phyloP scores from a whole-genome alignment of 2,113 vertebrate genomes.

The Lipotes vexillifer region DNA sequence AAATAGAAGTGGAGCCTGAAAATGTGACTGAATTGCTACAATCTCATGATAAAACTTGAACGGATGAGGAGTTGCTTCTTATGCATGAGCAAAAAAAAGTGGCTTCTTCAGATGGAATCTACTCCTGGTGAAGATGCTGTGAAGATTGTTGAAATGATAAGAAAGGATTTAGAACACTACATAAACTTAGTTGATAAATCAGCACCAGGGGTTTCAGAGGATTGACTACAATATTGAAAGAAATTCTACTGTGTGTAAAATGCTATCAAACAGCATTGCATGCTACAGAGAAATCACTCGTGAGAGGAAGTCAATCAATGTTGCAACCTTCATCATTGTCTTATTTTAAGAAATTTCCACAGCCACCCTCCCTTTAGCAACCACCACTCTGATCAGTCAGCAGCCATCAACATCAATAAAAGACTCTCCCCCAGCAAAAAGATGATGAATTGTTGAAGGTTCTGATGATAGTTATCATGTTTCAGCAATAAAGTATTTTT shows the following conservation, averaged over 20 bases:
- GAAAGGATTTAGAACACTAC: neutral
- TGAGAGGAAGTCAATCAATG: neutral
- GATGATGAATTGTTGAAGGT: neutral
- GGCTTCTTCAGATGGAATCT: no score
- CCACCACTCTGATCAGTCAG: neutral
- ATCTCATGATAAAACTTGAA: no score
- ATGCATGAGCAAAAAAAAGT: no score
- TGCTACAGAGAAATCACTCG: neutral
- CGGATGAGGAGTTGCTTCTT: no score
- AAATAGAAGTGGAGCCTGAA: no score
- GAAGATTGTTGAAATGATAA: no score
- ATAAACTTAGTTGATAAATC: neutral
- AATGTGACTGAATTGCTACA: no score
- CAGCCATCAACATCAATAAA: neutral
- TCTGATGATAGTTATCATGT: neutral
- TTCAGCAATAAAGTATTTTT: neutral
- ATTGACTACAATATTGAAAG: neutral
- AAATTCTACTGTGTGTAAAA: neutral
- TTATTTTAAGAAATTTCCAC: neutral
- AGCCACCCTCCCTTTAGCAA: neutral
- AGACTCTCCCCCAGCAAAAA: neutral
- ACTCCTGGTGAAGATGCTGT: no score
- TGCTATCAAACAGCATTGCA: neutral
- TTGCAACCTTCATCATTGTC: neutral
- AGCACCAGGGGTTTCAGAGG: neutral